A percentile compares a stretch with the other conserved stretches of the same genome.
These are phyloP conservation scores for Antitype chi DNA, from an alignment of 2,888 invertebrate genomes.

Conservation along the genomic window DNA sequence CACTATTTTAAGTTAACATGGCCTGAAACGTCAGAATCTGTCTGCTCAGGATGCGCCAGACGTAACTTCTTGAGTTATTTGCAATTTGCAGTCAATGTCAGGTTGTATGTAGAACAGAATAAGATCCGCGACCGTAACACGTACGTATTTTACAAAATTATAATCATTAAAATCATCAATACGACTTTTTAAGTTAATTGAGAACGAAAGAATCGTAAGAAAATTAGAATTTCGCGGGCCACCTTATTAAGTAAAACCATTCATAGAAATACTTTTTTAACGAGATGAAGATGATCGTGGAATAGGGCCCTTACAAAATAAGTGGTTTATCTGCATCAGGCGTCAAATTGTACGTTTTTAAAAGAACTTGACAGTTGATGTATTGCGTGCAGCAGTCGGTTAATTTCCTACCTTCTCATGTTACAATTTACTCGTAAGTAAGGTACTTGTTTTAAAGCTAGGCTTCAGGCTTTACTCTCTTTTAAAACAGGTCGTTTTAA, in stretches of 20 bases:
- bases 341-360: conserved; percentile 23
- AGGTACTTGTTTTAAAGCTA: conserved; percentile 20
- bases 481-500: conserved; percentile 23
- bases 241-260: not conserved
- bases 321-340: not conserved
- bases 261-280: not conserved
- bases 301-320: not conserved
- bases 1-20: too few species aligned
- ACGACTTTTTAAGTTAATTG: too few species aligned
- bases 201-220: too few species aligned
- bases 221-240: too few species aligned
- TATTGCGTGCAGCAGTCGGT: conserved; percentile 33
- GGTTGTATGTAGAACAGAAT: too few species aligned
- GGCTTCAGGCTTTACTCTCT: conserved; percentile 12
- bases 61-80: too few species aligned
- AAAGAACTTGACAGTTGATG: conserved; percentile 25
- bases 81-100: too few species aligned
- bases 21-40: too few species aligned
- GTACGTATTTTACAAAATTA: too few species aligned
- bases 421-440: conserved; percentile 28
- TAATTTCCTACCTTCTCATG: conserved; percentile 19
- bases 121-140: too few species aligned
- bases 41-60: too few species aligned
- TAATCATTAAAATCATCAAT: too few species aligned
- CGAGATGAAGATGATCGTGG: not conserved